phyloP scores from a whole-genome alignment of 1,140 invertebrate species.

The Popillia japonica region DNA sequence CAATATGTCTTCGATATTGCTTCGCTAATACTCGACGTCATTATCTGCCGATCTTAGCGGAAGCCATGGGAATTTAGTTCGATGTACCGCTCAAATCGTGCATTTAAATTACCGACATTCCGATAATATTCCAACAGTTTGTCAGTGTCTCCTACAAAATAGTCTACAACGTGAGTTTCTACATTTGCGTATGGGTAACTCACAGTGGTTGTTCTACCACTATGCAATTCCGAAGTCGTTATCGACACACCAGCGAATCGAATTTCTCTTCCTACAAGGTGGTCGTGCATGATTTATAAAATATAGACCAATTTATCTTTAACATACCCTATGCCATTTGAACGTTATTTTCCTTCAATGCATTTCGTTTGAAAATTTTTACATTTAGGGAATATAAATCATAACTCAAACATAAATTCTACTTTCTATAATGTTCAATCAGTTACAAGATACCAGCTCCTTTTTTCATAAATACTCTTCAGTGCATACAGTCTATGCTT shows the following conservation, averaged over 20 bases:
- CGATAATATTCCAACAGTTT: conserved; percentile 7
- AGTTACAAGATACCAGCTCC: no score
- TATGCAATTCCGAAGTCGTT: not conserved
- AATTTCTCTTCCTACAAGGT: not conserved
- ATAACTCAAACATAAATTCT: no score
- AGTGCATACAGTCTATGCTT: no score
- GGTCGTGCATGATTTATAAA: not conserved
- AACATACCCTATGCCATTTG: not conserved
- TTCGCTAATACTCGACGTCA: conserved; percentile 10
- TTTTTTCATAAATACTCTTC: no score
- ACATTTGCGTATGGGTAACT: not conserved
- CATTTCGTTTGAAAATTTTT: no score
- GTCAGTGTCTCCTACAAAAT: not conserved
- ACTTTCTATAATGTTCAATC: no score
- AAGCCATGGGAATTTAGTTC: not conserved
- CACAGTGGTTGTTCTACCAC: not conserved
- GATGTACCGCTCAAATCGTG: not conserved
- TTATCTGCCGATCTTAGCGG: conserved; percentile 24
- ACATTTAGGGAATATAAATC: no score
- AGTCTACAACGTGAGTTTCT: not conserved
- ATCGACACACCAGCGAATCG: not conserved
- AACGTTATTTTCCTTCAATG: no score
- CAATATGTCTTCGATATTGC: conserved; percentile 31
- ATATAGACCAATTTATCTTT: not conserved
- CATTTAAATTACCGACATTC: conserved; percentile 12